These are phyloP conservation scores for Pundamilia nyererei DNA, from an alignment of 2,113 vertebrate genomes.

Conservation along the genomic window DNA sequence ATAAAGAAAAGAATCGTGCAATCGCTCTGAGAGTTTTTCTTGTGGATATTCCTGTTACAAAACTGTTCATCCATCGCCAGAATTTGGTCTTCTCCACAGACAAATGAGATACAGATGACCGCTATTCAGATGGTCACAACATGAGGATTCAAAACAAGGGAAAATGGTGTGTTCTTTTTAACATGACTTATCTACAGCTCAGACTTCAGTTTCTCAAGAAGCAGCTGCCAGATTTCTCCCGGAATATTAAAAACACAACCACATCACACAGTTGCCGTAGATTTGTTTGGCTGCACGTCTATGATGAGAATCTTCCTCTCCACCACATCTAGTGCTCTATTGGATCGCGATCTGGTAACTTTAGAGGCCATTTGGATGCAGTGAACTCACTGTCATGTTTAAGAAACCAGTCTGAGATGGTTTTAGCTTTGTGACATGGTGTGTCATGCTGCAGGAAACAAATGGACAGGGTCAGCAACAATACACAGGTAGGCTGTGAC, in stretches of 20 bases:
- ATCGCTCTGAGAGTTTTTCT: not conserved
- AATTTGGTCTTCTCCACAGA: not conserved
- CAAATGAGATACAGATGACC: not conserved
- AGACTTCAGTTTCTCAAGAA: not conserved
- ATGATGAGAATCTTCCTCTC: not conserved
- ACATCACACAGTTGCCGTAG: not conserved
- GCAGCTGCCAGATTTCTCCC: not conserved
- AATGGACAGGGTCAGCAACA: not conserved
- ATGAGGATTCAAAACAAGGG: not conserved
- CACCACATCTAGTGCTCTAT: not conserved
- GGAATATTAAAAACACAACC: not conserved
- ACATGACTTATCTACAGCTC: not conserved
- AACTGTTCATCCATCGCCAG: not conserved
- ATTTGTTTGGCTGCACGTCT: not conserved
- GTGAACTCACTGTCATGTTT: not conserved
- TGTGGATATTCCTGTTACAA: not conserved
- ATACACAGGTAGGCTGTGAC: not conserved
- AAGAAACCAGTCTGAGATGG: not conserved
- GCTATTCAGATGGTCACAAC: not conserved
- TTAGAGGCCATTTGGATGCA: not conserved
- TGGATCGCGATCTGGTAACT: accelerated
- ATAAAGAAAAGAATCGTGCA: not conserved
- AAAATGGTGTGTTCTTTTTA: not conserved
- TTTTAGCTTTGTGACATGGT: not conserved
- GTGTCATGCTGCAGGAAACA: not conserved